These are phyloP conservation scores for Schizaphis graminum DNA, from an alignment of 2,888 invertebrate species.

Conservation along the genomic window DNA sequence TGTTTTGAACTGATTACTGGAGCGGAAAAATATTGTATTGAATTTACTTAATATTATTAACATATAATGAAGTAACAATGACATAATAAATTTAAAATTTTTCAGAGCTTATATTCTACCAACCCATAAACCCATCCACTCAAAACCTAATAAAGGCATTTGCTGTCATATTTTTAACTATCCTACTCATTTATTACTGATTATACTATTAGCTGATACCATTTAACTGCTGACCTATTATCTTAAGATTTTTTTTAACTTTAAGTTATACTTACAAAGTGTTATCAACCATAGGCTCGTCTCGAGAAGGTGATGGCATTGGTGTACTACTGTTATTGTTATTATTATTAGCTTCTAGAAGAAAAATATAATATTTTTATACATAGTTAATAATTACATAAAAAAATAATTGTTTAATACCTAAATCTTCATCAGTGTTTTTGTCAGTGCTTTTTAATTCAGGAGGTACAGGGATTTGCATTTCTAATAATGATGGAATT, in stretches of 20 bases:
- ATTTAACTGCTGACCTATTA: background rate
- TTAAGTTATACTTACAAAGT: conserved; percentile 51
- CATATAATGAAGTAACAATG: background rate
- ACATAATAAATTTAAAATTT: no score
- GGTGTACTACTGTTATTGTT: conserved; percentile 61
- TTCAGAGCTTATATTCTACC: no score
- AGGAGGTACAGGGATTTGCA: conserved; percentile 70
- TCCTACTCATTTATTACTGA: background rate
- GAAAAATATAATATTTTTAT: background rate
- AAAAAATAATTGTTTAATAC: conserved; percentile 29
- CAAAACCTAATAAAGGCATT: no score
- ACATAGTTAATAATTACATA: background rate
- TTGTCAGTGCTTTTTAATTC: conserved; percentile 65
- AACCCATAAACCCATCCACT: no score
- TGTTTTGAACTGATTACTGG: background rate
- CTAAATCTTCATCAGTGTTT: conserved; percentile 40
- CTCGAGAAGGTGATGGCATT: conserved; percentile 62
- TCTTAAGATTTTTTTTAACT: background rate
- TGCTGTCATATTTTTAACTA: background rate
- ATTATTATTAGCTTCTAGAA: conserved; percentile 29
- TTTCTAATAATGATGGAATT: conserved; percentile 72
- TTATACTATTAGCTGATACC: background rate
- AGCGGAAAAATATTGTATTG: background rate
- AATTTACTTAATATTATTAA: background rate
- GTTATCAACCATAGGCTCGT: conserved; percentile 34